A percentile compares a stretch with the other conserved stretches of the same genome.
Evolutionary conservation across 2,797 vertebrate genomes (phyloP).

Genomic region (Rhincodon typus): DNA sequence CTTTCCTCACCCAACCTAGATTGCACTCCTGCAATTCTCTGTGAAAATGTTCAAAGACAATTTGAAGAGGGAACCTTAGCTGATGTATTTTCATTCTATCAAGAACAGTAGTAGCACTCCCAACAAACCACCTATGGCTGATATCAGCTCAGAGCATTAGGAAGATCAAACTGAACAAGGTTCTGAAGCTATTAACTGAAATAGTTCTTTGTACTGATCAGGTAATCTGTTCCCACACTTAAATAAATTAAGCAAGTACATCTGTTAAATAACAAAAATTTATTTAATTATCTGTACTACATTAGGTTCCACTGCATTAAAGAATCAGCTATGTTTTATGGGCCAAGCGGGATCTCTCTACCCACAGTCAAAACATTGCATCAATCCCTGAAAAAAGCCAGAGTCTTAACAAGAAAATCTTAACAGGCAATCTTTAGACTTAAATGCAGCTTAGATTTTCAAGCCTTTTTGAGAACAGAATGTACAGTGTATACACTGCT

Average conservation of each 20-base stretch:
- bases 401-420: background rate
- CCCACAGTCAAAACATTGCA: background rate
- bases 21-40: too few relatives aligned
- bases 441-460: background rate
- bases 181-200: background rate
- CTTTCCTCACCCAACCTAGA: background rate
- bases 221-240: background rate
- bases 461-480: conserved; percentile 14
- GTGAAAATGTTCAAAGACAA: background rate
- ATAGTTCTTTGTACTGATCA: background rate
- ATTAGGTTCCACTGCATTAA: background rate
- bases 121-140: background rate
- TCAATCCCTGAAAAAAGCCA: background rate
- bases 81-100: background rate
- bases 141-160: background rate
- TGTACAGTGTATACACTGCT: conserved; percentile 14
- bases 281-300: conserved; percentile 13
- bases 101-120: background rate
- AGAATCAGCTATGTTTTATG: background rate
- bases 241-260: background rate
- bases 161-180: background rate
- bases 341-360: background rate
- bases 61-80: background rate
- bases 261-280: conserved; percentile 24
- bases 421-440: background rate